Evolutionary conservation across 2,113 vertebrate genomes (phyloP).

Genomic region (Anhinga rufa): DNA sequence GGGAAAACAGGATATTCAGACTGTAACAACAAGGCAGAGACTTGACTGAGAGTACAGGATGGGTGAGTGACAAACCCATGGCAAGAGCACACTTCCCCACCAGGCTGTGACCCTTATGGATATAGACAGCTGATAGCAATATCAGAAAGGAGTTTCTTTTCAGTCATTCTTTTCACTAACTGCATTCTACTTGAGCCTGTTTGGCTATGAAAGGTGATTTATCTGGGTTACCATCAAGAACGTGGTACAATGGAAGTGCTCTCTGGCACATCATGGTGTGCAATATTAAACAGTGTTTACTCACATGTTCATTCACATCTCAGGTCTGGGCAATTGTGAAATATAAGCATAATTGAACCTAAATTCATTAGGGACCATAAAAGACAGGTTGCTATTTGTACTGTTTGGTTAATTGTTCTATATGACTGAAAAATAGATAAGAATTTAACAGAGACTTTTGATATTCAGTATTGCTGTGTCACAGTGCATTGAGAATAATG

Average conservation of each 20-base stretch:
- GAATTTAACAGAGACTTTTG: conserved; percentile 6
- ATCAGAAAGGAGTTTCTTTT: background rate
- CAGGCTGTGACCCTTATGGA: background rate
- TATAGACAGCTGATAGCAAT: background rate
- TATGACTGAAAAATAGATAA: background rate
- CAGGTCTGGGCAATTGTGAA: background rate
- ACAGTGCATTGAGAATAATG: conserved; percentile 35
- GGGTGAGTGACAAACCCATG: background rate
- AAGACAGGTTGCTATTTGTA: background rate
- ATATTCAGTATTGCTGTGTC: background rate
- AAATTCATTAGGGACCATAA: background rate
- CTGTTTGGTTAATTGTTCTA: conserved; percentile 21
- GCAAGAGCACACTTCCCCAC: background rate
- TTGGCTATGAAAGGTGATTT: background rate
- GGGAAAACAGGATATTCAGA: background rate
- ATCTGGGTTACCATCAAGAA: background rate
- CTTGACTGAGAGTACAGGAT: background rate
- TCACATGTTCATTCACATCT: background rate
- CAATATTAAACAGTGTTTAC: background rate
- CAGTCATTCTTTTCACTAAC: background rate
- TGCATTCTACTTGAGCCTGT: background rate
- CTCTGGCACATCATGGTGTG: background rate
- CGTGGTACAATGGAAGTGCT: background rate
- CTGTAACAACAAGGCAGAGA: background rate
- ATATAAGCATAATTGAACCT: background rate